Conservation (phyloP, 1,140 invertebrate species). For the Drosophila parvula region DNA sequence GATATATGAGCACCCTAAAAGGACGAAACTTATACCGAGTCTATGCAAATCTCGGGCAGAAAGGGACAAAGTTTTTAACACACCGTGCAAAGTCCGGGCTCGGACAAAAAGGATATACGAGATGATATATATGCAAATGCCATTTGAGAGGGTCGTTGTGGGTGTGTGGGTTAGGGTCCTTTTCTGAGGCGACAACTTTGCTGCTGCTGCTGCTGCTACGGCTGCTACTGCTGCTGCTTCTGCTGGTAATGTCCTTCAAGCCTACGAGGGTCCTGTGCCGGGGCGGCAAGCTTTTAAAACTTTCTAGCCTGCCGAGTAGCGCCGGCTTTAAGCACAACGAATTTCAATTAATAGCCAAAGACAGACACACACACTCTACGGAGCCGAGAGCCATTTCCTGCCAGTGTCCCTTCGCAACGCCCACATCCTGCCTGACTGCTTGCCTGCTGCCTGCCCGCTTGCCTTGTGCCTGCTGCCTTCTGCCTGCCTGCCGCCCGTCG, state of each 20-base stretch:
- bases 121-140: conserved; percentile 77
- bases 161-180: conserved; percentile 5
- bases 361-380: conserved; percentile 37
- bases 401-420: conserved; percentile 33
- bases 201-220: conserved; percentile 62
- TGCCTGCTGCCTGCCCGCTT: neutral
- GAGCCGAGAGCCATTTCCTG: conserved; percentile 62
- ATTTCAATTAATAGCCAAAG: conserved; percentile 80
- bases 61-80: conserved; percentile 69
- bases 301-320: conserved; percentile 40
- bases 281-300: conserved; percentile 64
- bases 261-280: conserved; percentile 38
- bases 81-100: conserved; percentile 47
- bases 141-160: conserved; percentile 27
- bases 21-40: conserved; percentile 24
- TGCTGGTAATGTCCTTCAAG: conserved; percentile 75
- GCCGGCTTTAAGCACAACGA: conserved; percentile 71
- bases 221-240: conserved; percentile 57
- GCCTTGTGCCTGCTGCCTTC: neutral
- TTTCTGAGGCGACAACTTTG: conserved; percentile 62
- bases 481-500: conserved; percentile 29
- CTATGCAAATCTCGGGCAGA: conserved; percentile 52
- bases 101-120: conserved; percentile 68
- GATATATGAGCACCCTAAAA: conserved; percentile 37
- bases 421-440: conserved; percentile 36